These are phyloP conservation scores for Octopus bimaculoides DNA, from an alignment of 1,140 invertebrate genomes.

Conservation along the genomic window DNA sequence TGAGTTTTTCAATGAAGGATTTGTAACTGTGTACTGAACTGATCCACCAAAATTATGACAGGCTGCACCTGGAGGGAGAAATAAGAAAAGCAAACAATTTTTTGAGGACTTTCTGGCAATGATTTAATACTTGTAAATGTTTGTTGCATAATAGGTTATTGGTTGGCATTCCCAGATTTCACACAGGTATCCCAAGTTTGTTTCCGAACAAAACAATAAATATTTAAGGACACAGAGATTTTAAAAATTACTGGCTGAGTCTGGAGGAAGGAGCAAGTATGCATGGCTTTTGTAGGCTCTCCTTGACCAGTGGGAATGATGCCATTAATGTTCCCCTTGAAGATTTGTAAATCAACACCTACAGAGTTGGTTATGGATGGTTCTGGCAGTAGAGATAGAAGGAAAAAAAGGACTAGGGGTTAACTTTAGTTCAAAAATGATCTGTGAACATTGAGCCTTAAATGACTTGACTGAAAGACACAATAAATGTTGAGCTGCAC, in stretches of 20 bases:
- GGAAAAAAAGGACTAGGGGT: too few relatives aligned
- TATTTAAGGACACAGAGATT: background rate
- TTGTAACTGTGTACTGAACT: background rate
- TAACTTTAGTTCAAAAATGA: too few relatives aligned
- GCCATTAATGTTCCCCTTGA: too few relatives aligned
- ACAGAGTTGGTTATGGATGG: too few relatives aligned
- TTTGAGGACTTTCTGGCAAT: background rate
- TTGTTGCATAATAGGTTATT: background rate
- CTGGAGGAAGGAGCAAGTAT: too few relatives aligned
- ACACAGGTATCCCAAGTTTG: background rate
- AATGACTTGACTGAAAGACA: too few relatives aligned
- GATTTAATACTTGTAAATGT: background rate
- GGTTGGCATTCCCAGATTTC: background rate
- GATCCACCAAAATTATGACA: slow-evolving; percentile 26
- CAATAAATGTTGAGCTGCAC: too few relatives aligned
- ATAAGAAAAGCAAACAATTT: background rate
- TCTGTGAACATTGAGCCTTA: too few relatives aligned
- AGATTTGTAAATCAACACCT: too few relatives aligned
- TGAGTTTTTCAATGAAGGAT: background rate
- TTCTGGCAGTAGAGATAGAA: too few relatives aligned
- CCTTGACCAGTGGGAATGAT: too few relatives aligned
- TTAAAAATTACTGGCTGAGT: background rate
- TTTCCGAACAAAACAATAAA: background rate
- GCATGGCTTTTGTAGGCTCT: too few relatives aligned
- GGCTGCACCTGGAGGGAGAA: slow-evolving; percentile 26